A percentile compares a stretch with the other conserved stretches of the same genome.
Conservation (phyloP, 2,888 invertebrate species). For the Drosophila helvetica region DNA sequence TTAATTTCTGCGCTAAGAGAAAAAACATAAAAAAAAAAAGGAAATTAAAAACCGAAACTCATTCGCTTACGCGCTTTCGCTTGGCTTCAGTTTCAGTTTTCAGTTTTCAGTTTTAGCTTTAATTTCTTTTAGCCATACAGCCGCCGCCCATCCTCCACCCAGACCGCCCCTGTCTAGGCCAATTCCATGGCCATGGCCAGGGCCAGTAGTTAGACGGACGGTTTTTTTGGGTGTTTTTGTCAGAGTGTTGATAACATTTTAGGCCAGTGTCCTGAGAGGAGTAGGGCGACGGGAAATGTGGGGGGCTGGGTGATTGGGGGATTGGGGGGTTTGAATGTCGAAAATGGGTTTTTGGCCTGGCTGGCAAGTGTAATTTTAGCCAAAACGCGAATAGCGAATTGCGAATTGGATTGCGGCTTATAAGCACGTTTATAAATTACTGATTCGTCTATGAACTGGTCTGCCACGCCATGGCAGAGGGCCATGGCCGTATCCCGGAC, state of each 20-base stretch:
- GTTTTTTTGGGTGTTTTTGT: constrained; percentile 33
- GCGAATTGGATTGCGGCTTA: constrained; percentile 76
- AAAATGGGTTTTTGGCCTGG: constrained; percentile 41
- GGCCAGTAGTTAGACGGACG: constrained; percentile 28
- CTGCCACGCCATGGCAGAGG: not conserved
- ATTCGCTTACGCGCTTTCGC: constrained; percentile 60
- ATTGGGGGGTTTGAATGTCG: not conserved
- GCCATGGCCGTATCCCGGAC: not conserved
- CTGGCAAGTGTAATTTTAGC: constrained; percentile 53
- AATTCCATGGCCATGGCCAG: constrained; percentile 35
- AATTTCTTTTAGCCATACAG: constrained; percentile 23
- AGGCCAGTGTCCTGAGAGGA: not conserved
- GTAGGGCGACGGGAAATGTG: too few species aligned
- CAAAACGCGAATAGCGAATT: constrained; percentile 38
- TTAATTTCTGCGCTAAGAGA: constrained; percentile 45
- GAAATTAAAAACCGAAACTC: constrained; percentile 32
- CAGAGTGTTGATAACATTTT: constrained; percentile 49
- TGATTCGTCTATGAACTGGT: constrained; percentile 56
- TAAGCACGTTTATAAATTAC: constrained; percentile 76
- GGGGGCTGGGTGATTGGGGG: not conserved
- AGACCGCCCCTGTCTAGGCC: constrained; percentile 5
- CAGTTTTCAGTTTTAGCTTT: constrained; percentile 23
- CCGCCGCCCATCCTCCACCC: constrained; percentile 9
- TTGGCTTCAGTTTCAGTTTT: constrained; percentile 45
- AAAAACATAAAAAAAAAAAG: not conserved